Evolutionary conservation across 92 coral and sea anemone species (phyloP), one percentile per base, ranked within the genome.

Genomic region (Siderastrea siderea): DNA sequence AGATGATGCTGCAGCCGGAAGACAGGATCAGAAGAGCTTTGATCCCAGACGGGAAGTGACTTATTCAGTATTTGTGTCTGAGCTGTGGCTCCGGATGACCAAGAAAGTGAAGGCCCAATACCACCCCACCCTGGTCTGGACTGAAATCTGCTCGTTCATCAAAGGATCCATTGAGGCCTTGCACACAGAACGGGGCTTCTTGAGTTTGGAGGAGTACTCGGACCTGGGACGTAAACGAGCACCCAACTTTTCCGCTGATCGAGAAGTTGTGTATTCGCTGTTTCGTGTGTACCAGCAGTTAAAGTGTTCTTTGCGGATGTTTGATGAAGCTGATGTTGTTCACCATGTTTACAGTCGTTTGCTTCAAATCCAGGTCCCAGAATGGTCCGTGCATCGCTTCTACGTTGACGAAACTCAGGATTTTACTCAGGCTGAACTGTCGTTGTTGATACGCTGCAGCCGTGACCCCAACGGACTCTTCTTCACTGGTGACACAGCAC

Each of bases 401-500:
- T 97, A 95, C 59, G 99, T 97, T 0, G 99, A 97, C 64, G 99
- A 97, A 74, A 97, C 99, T 13, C 99, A 97, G 87, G 99, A 97
- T 79, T 97, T 97, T 84, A 95, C 99, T 8, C 98, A 97, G 77
- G 98, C 99, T 15, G 99, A 97, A 80, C 71, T 97, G 78, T 90
- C 93, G 9, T 82, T 97, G 15, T 92, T 97, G 15, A 97, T 97
- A 76, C 97, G 96, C 44, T 93, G 98, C 77, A 94, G 96, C 60
- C 96, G 98, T 55, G 91, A 91, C 84, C 99, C 97, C 6, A 94
- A 97, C 72, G 86, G 96, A 49, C 94, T 97, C 55, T 97, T 97
- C 78, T 97, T 97, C 80, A 97, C 99, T 54, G 99, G 99, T 17
- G 99, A 97, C 79, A 97, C 99, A 1, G 99, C 99, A 47, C 99